Conservation (phyloP, 2,888 invertebrate genomes). For the Miltochrista miniata region DNA sequence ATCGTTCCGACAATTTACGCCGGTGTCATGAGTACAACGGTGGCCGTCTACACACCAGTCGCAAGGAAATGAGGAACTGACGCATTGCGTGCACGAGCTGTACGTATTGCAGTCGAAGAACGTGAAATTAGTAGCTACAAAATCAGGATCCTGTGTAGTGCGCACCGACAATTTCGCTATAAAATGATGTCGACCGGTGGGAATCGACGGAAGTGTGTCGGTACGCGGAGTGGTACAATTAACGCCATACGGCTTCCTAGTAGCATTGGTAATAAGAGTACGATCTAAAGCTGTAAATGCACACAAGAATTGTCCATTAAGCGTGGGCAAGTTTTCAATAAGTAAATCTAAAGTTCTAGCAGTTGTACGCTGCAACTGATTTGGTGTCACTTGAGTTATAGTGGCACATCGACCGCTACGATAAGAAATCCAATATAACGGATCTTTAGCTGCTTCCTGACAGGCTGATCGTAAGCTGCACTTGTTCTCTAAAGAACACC, state of each 20-base stretch:
- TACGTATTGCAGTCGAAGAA: slow-evolving; percentile 99
- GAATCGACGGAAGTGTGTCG: slow-evolving; percentile 96
- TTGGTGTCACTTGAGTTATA: slow-evolving; percentile 95
- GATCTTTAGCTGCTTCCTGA: slow-evolving; percentile 95
- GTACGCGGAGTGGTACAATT: slow-evolving; percentile 98
- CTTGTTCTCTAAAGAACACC: slow-evolving; percentile 98
- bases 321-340: slow-evolving; percentile 97
- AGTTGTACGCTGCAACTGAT: slow-evolving; percentile 95
- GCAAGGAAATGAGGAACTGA: slow-evolving; percentile 97
- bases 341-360: slow-evolving; percentile 95
- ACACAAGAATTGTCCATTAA: slow-evolving; percentile 95
- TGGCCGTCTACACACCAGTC: slow-evolving; percentile 99
- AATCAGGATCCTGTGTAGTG: slow-evolving; percentile 95
- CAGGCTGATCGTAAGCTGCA: slow-evolving; percentile 96
- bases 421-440: slow-evolving; percentile 97
- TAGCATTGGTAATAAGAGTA: slow-evolving; percentile 94
- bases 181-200: slow-evolving; percentile 96
- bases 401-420: slow-evolving; percentile 98
- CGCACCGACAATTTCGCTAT: slow-evolving; percentile 96
- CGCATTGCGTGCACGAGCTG: slow-evolving; percentile 97
- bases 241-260: slow-evolving; percentile 94
- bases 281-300: slow-evolving; percentile 97
- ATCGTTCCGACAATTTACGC: slow-evolving; percentile 97
- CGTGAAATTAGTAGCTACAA: slow-evolving; percentile 98
- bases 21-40: slow-evolving; percentile 97